Evolutionary conservation across 37 sponge, comb jelly and placozoan species (phyloP), one percentile per base, ranked within the genome.

Genomic region (Halisarca cf. caerulea): DNA sequence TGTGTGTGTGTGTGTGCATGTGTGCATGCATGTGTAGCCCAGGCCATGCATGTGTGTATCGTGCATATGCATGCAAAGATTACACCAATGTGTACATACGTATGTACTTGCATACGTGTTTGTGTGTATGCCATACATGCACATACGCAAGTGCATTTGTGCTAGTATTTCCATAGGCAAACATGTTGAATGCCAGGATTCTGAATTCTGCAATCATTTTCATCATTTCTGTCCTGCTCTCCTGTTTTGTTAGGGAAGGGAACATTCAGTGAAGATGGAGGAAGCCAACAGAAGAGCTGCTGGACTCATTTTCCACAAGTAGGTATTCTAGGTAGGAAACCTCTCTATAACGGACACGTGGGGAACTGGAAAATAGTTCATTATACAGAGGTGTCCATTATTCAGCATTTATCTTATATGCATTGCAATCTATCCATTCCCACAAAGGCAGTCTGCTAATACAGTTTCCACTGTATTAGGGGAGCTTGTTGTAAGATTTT

Each of bases 221-320:
- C n/a, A n/a, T n/a, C n/a, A n/a, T n/a, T n/a, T n/a, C n/a, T n/a
- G n/a, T n/a, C n/a, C n/a, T n/a, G n/a, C n/a, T n/a, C n/a, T n/a
- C n/a, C n/a, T n/a, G n/a, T n/a, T n/a, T 20, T 23, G 21, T 43
- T 37, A 71, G 72, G 40, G 72, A 33, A 14, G 39, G 5, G 39
- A 34, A 18, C 88, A 92, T 79, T 85, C 92, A 25, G 83, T 86
- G 57, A 89, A 89, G 75, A 94, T 94, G 92, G 80, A 89, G 38
- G 92, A 91, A 33, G 92, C 95, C 32, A 94, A 94, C 59, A 21
- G 57, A 35, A 35, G 90, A 40, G 95, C 95, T 69, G 91, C 95
- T 43, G 84, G 32, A 9, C 47, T 66, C 35, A 88, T 82, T 11
- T 66, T 45, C 17, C 17, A 30, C 34, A 85, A 80, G 94, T 94